A percentile compares a stretch with the other conserved stretches of the same genome.
These are phyloP conservation scores for Montifringilla adamsi DNA, from an alignment of 2,113 vertebrate species.

Conservation along the genomic window DNA sequence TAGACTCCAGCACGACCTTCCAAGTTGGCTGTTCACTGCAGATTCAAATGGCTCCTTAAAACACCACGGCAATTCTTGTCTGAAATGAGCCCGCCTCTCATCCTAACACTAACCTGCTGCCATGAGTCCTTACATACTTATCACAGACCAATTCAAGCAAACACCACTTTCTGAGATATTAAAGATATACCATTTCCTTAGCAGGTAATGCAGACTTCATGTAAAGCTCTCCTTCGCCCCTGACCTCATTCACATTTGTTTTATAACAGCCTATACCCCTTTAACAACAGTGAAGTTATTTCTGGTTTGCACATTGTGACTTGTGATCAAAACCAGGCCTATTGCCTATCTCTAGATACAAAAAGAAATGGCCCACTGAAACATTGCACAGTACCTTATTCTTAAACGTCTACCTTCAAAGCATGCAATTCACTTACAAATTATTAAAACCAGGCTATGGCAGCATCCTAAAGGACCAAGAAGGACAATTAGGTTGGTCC, in stretches of 20 bases:
- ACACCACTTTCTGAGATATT: background rate
- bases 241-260: constrained; percentile 11
- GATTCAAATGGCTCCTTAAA: constrained; percentile 35
- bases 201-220: background rate
- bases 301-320: constrained; percentile 59
- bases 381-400: background rate
- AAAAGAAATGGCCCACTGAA: constrained; percentile 3
- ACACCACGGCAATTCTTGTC: background rate
- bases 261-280: constrained; percentile 22
- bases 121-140: background rate
- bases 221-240: background rate
- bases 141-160: background rate
- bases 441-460: constrained; percentile 15
- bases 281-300: constrained; percentile 46
- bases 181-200: background rate
- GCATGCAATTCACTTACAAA: background rate
- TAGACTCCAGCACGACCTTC: constrained; percentile 20
- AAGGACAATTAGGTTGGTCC: constrained; percentile 36
- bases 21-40: background rate
- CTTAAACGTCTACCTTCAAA: background rate
- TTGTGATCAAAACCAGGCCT: constrained; percentile 60
- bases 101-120: background rate
- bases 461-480: constrained; percentile 25
- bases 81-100: background rate
- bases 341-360: constrained; percentile 44